A percentile compares a stretch with the other conserved stretches of the same genome.
These are phyloP conservation scores for Acleris holmiana DNA, from an alignment of 2,888 invertebrate genomes.

Conservation along the genomic window DNA sequence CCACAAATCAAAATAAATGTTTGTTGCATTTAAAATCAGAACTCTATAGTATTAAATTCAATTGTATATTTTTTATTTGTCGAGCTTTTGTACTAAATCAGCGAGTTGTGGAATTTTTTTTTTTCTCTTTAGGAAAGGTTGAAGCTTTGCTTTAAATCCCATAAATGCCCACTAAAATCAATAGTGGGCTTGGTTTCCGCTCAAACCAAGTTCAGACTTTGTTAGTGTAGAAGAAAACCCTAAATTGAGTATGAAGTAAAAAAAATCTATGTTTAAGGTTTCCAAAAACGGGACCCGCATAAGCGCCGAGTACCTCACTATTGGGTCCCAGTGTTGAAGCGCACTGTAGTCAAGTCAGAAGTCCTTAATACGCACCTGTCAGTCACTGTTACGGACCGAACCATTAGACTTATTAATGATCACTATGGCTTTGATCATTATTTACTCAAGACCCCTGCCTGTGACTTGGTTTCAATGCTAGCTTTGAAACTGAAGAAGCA, in stretches of 20 bases:
- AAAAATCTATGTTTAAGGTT: conserved; percentile 72
- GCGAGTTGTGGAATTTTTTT: too few species aligned
- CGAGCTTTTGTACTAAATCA: too few species aligned
- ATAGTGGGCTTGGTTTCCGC: too few species aligned
- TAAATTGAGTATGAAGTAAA: background rate
- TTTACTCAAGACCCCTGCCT: conserved; percentile 95
- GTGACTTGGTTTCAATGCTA: conserved; percentile 94
- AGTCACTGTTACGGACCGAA: conserved; percentile 92
- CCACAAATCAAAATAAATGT: too few species aligned
- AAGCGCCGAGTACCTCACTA: conserved; percentile 90
- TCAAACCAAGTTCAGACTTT: too few species aligned
- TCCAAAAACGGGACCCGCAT: conserved; percentile 85
- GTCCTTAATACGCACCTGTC: conserved; percentile 93
- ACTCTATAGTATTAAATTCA: too few species aligned
- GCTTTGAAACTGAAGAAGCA: conserved; percentile 94
- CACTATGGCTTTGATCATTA: conserved; percentile 98
- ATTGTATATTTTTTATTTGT: too few species aligned
- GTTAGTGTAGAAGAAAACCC: too few species aligned
- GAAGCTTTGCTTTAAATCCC: too few species aligned
- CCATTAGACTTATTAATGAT: conserved; percentile 93
- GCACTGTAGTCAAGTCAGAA: conserved; percentile 94
- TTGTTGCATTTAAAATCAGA: too few species aligned
- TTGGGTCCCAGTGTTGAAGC: conserved; percentile 93
- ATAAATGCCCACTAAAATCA: too few species aligned
- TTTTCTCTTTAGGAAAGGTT: too few species aligned